A percentile compares a stretch with the other conserved stretches of the same genome.
These are phyloP conservation scores for Lycocerus yunnanus DNA, from an alignment of 2,888 invertebrate species.

Conservation along the genomic window DNA sequence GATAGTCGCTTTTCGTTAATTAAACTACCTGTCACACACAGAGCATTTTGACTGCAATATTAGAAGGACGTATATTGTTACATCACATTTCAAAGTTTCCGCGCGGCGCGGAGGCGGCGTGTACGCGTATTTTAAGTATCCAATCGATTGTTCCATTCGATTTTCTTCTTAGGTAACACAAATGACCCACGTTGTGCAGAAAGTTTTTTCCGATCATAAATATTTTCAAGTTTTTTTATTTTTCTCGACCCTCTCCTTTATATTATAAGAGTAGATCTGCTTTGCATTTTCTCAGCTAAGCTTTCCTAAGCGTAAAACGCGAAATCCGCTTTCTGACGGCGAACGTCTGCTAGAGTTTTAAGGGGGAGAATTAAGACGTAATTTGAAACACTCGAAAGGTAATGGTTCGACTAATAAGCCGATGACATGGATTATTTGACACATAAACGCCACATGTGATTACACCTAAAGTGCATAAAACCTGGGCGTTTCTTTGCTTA, in stretches of 20 bases:
- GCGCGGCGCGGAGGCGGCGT: not conserved
- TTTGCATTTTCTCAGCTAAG: constrained; percentile 41
- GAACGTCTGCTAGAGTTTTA: constrained; percentile 16
- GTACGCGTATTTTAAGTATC: not conserved
- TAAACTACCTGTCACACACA: constrained; percentile 1
- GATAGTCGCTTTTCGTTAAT: constrained; percentile 13
- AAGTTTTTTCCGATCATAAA: not conserved
- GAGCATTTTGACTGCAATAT: constrained; percentile 4
- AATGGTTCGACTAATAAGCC: constrained; percentile 40
- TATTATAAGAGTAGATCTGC: constrained; percentile 29
- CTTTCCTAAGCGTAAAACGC: constrained; percentile 39
- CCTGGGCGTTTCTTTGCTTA: constrained; percentile 47
- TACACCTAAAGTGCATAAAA: constrained; percentile 46
- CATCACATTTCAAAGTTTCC: not conserved
- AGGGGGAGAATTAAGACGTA: constrained; percentile 27
- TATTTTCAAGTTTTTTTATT: constrained; percentile 15
- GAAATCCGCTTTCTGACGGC: constrained; percentile 41
- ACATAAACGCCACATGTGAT: constrained; percentile 46
- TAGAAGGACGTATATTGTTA: not conserved
- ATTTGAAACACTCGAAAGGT: constrained; percentile 32
- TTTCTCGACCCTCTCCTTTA: constrained; percentile 23
- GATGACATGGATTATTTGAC: constrained; percentile 47
- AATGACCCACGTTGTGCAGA: not conserved
- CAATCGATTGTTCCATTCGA: not conserved
- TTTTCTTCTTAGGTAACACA: not conserved